Base-by-base conservation (phyloP, 2,113 vertebrate genomes). In the Camarhynchus parvulus region DNA sequence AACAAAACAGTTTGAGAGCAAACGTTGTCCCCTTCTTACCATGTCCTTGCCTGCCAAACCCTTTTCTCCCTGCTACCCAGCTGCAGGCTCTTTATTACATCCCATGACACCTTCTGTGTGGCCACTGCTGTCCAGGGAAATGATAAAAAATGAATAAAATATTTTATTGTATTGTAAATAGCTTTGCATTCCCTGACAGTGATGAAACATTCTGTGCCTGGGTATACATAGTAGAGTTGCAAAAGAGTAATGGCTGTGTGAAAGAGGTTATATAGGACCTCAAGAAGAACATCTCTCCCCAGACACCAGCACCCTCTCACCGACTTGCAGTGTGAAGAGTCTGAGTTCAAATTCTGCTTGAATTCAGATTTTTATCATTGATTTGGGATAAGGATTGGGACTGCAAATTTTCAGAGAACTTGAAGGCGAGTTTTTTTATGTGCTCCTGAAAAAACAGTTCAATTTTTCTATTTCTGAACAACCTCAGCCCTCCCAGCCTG, bases 281-380 rank as follows among this genome's bases (percentile, higher is more conserved):
- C 46, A 56, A 13, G 2, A 14, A 80, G 17, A 31, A 53, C 18
- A 42, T 80, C 22, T 17, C 28, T 64, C 9, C 52, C 49, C 33
- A 76, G 33, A 9, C 3, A 63, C 21, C 1, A 13, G 11, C 16
- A 44, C 8, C 31, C 75, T 0, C 42, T 67, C 0, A 0, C 21
- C 84, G 42, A 47, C n/a, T 61, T 62, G 10, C 5, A 58, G 9
- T 15, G 11, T 37, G 58, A 72, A 55, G n/a, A 7, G 9, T 42
- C 11, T 22, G n/a, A 79, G 15, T 63, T 49, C 15, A 75, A 30
- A 37, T 37, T 68, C 47, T 88, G 30, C 28, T 46, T 25, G 15
- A 61, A 82, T 35, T 61, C 39, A 41, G 13, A 31, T 17, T 68
- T 61, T 61, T 47, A 8, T 68, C 11, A 1, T 16, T 79, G 21